Evolutionary conservation across 2,888 invertebrate genomes (phyloP), one percentile per base, ranked within the genome.

Genomic region (Toxonevra muliebris): DNA sequence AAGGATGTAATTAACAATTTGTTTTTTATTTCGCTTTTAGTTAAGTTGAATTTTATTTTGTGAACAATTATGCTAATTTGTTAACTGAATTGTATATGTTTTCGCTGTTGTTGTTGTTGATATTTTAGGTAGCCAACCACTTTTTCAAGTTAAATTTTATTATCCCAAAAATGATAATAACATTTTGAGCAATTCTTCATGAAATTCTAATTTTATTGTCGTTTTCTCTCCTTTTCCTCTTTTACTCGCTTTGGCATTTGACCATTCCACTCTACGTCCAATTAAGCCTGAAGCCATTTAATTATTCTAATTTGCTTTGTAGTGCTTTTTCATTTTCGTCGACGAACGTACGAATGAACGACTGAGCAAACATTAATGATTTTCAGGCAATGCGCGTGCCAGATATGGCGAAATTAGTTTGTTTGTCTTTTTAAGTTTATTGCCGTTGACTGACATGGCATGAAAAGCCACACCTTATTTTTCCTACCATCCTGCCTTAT

Each of bases 21-120:
- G 42, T 15, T 63, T 71, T 57, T 43, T 60, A 61, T 48, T 48
- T 65, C 63, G 62, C 58, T 59, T 65, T 61, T 66, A 63, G 74
- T 79, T 78, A 80, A 79, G 80, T 79, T 79, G 78, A 79, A 76
- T 80, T 82, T 80, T 79, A 80, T 80, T 79, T 79, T 73, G 75
- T 76, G 78, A 79, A 81, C 81, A 81, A 81, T 81, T 81, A 81
- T 82, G 81, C 77, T 82, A 82, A 82, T 81, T 80, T 78, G 81
- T 77, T 80, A 80, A 80, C 61, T 67, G 71, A 69, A 79, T 79
- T 76, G 76, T 74, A 75, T 77, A 76, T 74, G 13, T 57, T 57
- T 19, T 30, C n/a, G 57, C 10, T 3, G 57, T 40, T 57, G 3
- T 15, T 57, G 48, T 42, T 20, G 10, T 58, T 41, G 20, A 50